Percentiles rank a stretch among this genome's conserved stretches.
Evolutionary conservation across 2,113 vertebrate genomes (phyloP).

Genomic region (Erpornis zantholeuca): DNA sequence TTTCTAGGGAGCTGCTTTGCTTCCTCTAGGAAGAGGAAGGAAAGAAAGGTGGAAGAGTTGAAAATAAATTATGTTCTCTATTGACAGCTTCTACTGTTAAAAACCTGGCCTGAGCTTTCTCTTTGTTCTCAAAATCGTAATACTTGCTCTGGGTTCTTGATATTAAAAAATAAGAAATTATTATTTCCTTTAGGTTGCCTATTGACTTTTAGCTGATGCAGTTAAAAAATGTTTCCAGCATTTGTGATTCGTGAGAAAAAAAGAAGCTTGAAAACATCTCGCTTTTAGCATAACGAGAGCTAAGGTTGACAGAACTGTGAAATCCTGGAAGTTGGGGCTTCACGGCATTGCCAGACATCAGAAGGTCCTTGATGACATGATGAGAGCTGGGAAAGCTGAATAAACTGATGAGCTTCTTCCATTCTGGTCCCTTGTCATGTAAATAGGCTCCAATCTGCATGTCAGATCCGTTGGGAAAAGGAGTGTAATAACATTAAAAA

Average conservation of each 20-base stretch:
- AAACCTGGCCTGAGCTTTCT: neutral
- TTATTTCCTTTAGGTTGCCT: neutral
- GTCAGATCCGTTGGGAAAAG: slow-evolving; percentile 9
- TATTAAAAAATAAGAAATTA: neutral
- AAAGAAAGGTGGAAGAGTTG: neutral
- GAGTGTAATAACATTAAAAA: slow-evolving; percentile 2
- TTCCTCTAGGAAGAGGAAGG: neutral
- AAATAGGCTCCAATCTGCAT: slow-evolving; percentile 40
- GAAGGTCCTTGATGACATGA: slow-evolving; percentile 31
- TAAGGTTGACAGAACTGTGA: neutral
- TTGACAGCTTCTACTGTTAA: neutral
- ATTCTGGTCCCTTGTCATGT: slow-evolving; percentile 37
- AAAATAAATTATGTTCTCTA: neutral
- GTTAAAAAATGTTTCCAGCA: neutral
- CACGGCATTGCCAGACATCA: neutral
- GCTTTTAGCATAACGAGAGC: neutral
- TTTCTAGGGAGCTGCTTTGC: neutral
- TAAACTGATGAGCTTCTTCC: slow-evolving; percentile 33
- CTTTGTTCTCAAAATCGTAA: neutral
- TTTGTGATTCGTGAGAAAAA: neutral
- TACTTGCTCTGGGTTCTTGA: neutral
- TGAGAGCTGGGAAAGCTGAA: slow-evolving; percentile 25
- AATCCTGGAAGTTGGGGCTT: neutral
- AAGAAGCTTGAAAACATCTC: neutral
- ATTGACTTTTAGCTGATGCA: neutral